Evolutionary conservation across 1,140 invertebrate genomes (phyloP), one percentile per base, ranked within the genome.

Genomic region (Ips nitidus): DNA sequence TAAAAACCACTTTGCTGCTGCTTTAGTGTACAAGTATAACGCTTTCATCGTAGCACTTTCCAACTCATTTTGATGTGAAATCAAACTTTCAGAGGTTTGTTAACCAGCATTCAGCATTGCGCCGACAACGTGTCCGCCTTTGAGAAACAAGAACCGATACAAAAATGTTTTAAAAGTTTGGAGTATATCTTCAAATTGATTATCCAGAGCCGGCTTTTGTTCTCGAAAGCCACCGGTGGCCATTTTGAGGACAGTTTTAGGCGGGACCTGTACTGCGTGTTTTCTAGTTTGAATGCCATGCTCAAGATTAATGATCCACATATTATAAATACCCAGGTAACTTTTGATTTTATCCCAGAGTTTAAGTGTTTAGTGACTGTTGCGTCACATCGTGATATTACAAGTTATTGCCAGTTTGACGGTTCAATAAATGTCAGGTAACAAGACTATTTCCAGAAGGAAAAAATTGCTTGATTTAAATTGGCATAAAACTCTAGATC

Each of bases 131-230:
- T 94, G n/a, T 87, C 88, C 1, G 88, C 89, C 1, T 89, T 90
- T 0, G 93, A 95, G 69, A 90, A 91, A 53, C 93, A 94, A 71
- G 92, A 95, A 75, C 90, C 93, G 0, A 94, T 96, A 52, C 89
- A 94, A 74, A 94, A 94, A 75, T 95, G 94, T 77, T 94, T 96
- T 69, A 87, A 91, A 59, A 94, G 94, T 1, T 83, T 98, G 4
- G 95, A 97, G 79, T 97, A 95, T 71, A 94, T 98, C 74, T 95
- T 98, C 81, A 95, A 98, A 75, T 90, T 99, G 73, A 93, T 98
- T 3, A 95, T 98, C 7, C 92, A 96, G 72, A 98, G 95, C 41
- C 84, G 96, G 39, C 79, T 93, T 22, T 80, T 98, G 2, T 98
- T 97, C 85, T 89, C 94, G 0, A 85, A 91, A 22, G 94, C 94